Evolutionary conservation across 92 coral and sea anemone species (phyloP), one percentile per base, ranked within the genome.

Genomic region (Zoanthus gigantus): DNA sequence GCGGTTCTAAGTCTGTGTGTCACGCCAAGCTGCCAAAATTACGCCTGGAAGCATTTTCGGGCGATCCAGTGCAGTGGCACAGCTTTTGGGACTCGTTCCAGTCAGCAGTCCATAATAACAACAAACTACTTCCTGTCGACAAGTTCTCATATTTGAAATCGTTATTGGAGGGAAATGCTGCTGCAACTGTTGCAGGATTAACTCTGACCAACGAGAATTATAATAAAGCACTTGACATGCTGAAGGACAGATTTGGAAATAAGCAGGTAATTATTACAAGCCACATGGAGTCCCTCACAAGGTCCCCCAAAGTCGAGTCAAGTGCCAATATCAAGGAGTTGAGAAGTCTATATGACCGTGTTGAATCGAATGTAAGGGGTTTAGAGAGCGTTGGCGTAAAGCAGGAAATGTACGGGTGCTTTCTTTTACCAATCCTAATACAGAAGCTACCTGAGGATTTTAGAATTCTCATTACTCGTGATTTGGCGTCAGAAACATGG

Each of bases 371-470:
- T 18, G 72, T 82, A 57, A 58, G 91, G 9, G 91, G 91, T 14
- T 46, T 87, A 32, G 82, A 87, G 71, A 80, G 89, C 2, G 80
- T 88, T 60, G 91, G 86, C 14, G 65, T 65, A 42, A 88, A 80
- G 17, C 61, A 81, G 9, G 87, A 89, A 63, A 16, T 83, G 9
- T 78, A 88, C 79, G 91, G 87, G 34, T 75, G 89, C 46, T 29
- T 88, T 76, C 53, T 84, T 12, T 86, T 91, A 1, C 89, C 89
- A 2, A 83, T 88, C 13, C 56, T 88, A 15, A 53, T 91, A 77
- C 61, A 37, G 42, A 37, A 37, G 42, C 42, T 37, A 37, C 42
- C 42, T 37, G 42, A 37, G 42, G 42, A 37, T 37, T 37, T 37
- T 37, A 37, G 42, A 37, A 37, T 37, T 37, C 42, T 37, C 42